Evolutionary conservation across 2,888 invertebrate species (phyloP).

Genomic region (Drosophila multiciliata): DNA sequence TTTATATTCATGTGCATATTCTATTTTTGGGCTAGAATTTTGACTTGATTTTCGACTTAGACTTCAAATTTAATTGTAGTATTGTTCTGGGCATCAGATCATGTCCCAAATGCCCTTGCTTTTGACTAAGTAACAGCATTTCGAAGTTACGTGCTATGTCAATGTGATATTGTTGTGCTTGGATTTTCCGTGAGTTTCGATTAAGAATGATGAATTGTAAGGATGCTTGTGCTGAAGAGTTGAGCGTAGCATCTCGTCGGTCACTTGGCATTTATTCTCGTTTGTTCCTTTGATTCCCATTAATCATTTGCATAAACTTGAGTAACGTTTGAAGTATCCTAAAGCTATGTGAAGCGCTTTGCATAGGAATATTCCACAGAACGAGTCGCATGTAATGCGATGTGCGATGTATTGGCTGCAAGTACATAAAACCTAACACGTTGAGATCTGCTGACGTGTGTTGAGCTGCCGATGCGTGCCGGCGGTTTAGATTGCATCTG

Average conservation of each 20-base stretch:
- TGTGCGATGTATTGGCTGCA: neutral
- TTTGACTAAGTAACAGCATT: neutral
- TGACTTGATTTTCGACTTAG: neutral
- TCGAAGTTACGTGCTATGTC: neutral
- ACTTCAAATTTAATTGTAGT: neutral
- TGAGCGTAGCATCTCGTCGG: neutral
- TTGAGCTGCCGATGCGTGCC: constrained; percentile 50
- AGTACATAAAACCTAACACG: constrained; percentile 2
- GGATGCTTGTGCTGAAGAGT: neutral
- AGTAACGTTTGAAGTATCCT: neutral
- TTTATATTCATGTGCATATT: neutral
- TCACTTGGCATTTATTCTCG: too few relatives aligned
- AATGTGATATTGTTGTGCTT: neutral
- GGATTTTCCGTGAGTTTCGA: neutral
- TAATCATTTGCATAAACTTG: neutral
- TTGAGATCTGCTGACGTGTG: constrained; percentile 22
- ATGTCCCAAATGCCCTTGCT: neutral
- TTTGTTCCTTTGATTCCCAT: neutral
- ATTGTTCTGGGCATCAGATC: neutral
- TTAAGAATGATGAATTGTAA: neutral
- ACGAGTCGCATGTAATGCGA: neutral
- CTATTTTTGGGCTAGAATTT: neutral
- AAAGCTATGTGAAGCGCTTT: neutral
- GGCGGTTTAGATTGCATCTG: constrained; percentile 56
- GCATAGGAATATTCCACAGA: neutral